phyloP scores from a whole-genome alignment of 2,113 vertebrate species.

The Oryctolagus cuniculus region mOryCun1.1 NC_091445.1:93338501-93339000 shows the following conservation, averaged over 20 bases:
- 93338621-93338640: background rate
- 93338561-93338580: no score
- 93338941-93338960: background rate
- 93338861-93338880: background rate
- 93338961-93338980: background rate
- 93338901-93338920: background rate
- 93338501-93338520: background rate
- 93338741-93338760: background rate
- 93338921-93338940: background rate
- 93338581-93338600: accelerated
- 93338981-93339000: background rate
- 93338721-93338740: background rate
- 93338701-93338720: background rate
- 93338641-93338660: background rate
- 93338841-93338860: background rate
- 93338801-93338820: background rate
- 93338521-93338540: background rate
- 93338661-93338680: background rate
- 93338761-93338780: no score
- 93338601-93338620: background rate
- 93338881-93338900: background rate
- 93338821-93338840: background rate
- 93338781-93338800: background rate
- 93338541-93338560: accelerated
- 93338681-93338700: background rate